Conservation (phyloP, 2,888 invertebrate genomes). For the Parascotia fuliginaria region DNA sequence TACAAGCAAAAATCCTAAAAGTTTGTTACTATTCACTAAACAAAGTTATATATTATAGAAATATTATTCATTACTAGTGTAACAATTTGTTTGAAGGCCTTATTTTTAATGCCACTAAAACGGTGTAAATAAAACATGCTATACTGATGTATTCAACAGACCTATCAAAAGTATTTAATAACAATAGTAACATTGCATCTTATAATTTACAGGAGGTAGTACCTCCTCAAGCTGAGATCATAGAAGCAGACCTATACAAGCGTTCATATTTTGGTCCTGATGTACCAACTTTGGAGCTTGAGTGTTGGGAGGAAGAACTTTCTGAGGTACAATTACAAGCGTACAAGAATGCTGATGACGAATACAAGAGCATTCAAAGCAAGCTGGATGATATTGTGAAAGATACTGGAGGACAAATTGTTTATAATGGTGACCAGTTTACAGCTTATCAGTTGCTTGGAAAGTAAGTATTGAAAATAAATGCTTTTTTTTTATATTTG, state of each 20-base stretch:
- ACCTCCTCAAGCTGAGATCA: slow-evolving; percentile 78
- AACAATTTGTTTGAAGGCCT: no score
- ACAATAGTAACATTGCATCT: not conserved
- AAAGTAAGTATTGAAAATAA: slow-evolving; percentile 66
- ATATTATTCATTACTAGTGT: no score
- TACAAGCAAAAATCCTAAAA: no score
- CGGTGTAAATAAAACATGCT: no score
- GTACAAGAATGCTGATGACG: slow-evolving; percentile 87
- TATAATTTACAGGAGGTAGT: slow-evolving; percentile 53
- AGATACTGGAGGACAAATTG: slow-evolving; percentile 86
- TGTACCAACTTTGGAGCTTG: slow-evolving; percentile 87
- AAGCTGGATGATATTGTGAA: slow-evolving; percentile 86
- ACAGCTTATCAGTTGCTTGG: slow-evolving; percentile 88
- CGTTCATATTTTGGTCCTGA: slow-evolving; percentile 82
- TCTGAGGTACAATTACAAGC: slow-evolving; percentile 88
- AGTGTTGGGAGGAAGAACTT: slow-evolving; percentile 90
- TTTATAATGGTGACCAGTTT: slow-evolving; percentile 88
- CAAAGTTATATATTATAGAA: no score
- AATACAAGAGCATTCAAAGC: slow-evolving; percentile 88
- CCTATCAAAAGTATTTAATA: no score
- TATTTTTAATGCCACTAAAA: no score
- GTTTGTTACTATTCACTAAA: no score
- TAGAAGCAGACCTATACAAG: slow-evolving; percentile 79
- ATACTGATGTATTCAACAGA: no score
- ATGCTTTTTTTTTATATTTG: no score